Percentiles rank a stretch among this genome's conserved stretches.
Conservation (phyloP, 35 echinoderm and acorn worm genomes). For the Lytechinus pictus region DNA sequence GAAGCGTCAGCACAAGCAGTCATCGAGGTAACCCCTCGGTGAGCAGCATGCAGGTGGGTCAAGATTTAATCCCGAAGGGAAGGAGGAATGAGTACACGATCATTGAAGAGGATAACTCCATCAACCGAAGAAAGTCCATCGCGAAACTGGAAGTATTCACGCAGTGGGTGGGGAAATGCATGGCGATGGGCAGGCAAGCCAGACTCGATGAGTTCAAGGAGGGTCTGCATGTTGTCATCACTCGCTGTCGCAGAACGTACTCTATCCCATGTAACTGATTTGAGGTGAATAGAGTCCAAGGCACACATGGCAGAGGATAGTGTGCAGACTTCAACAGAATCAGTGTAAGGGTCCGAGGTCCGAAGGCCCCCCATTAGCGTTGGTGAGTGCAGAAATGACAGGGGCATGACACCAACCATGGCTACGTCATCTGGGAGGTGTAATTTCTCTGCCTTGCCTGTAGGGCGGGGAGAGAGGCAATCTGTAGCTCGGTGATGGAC, state of each 20-base stretch:
- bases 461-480: conserved; percentile 42
- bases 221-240: conserved; percentile 44
- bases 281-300: neutral
- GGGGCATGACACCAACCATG: neutral
- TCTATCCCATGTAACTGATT: conserved; percentile 57
- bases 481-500: neutral
- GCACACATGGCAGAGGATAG: neutral
- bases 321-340: conserved; percentile 29
- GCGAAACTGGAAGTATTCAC: conserved; percentile 49
- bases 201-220: conserved; percentile 30
- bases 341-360: neutral
- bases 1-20: conserved; percentile 43
- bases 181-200: neutral
- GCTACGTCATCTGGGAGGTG: conserved; percentile 60
- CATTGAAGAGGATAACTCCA: conserved; percentile 54
- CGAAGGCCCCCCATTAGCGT: neutral
- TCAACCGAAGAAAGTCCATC: conserved; percentile 50
- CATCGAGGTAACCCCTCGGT: conserved; percentile 57
- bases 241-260: conserved; percentile 42
- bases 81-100: conserved; percentile 61
- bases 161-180: conserved; percentile 46
- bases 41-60: conserved; percentile 55
- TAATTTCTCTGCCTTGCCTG: neutral
- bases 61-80: conserved; percentile 38
- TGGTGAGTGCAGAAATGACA: too few species aligned